Percentiles rank a stretch among this genome's conserved stretches.
phyloP scores from a whole-genome alignment of 2,797 vertebrate species.

The Pipistrellus pipistrellus region DNA sequence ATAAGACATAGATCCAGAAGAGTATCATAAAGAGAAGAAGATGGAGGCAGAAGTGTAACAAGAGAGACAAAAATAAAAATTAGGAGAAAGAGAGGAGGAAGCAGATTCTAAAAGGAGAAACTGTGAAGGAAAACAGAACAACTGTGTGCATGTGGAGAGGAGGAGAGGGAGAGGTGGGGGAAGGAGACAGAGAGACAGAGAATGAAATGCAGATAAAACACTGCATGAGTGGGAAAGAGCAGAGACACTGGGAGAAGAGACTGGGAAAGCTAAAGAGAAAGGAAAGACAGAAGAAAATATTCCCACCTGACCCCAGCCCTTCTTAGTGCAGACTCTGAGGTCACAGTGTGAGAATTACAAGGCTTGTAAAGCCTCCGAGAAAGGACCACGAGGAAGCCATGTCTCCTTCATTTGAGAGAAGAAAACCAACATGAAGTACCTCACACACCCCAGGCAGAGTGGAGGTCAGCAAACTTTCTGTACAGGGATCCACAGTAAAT shows the following conservation, averaged over 20 bases:
- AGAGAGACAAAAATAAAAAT: not conserved
- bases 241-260: not conserved
- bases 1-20: not conserved
- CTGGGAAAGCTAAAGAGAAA: not conserved
- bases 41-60: not conserved
- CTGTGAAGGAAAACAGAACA: not conserved
- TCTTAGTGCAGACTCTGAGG: not conserved
- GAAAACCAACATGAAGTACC: not conserved
- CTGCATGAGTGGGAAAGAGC: not conserved
- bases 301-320: not conserved
- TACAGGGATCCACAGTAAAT: not conserved
- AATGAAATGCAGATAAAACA: not conserved
- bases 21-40: not conserved
- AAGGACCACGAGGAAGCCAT: not conserved
- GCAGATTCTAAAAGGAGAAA: not conserved
- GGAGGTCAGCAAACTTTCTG: not conserved
- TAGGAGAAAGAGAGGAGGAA: not conserved
- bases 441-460: not conserved
- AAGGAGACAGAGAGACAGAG: not conserved
- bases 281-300: accelerated
- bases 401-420: not conserved
- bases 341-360: not conserved
- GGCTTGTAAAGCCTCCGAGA: too few relatives aligned
- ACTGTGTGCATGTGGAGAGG: accelerated
- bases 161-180: not conserved